Evolutionary conservation across 2,113 vertebrate species (phyloP), one percentile per base, ranked within the genome.

Genomic region (Gadus macrocephalus): DNA sequence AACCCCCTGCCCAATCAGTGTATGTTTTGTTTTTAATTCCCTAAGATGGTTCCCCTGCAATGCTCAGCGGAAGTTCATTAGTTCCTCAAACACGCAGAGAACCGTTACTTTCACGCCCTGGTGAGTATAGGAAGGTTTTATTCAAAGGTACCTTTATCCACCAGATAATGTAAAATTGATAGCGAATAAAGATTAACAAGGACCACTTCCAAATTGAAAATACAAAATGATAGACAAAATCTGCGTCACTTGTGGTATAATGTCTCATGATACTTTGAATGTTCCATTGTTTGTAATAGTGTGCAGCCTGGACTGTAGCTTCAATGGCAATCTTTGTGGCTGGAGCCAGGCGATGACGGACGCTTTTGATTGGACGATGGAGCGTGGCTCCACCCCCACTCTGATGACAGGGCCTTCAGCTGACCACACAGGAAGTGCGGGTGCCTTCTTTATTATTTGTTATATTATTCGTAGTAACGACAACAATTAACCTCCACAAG

Each of bases 341-440:
- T 92, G 90, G 90, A 72, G 62, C 15, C 87, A 77, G 74, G 62
- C 74, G 15, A 71, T 72, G 15, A 75, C 17, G 14, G 90, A 83
- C 72, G 85, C 76, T 69, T 81, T 91, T 75, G 79, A 90, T 67
- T 86, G 85, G 85, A 86, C 77, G 15, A 73, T 82, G 62, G 72
- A 79, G 58, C 79, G 15, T 53, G 85, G 82, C 65, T 74, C 82
- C 77, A 86, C 85, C 7, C 71, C 85, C 62, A 82, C 85, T n/a
- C 25, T 58, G 7, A 74, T 72, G 78, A 84, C 85, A 20, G 85
- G 85, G 0, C 85, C 85, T 2, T 84, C 70, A 2, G 80, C 59
- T 70, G 85, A 86, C 28, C 85, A 86, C 71, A 86, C 85, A 61
- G 62, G 53, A 17, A 61, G 19, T 11, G 66, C 69, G 77, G 66